Evolutionary conservation across 2,797 vertebrate species (phyloP).

Genomic region (Kryptopterus vitreolus): DNA sequence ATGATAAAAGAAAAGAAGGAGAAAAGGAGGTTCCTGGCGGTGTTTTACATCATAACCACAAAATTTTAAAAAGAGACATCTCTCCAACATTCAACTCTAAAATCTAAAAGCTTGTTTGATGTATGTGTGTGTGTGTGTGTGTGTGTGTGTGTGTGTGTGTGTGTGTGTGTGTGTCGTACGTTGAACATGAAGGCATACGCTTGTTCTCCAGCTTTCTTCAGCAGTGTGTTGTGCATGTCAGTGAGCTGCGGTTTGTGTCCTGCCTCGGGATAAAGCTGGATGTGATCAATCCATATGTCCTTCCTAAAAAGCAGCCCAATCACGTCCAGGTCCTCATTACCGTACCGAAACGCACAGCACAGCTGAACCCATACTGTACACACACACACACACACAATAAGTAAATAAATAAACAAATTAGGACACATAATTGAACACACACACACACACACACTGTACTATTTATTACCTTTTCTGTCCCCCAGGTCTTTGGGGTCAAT

Average conservation of each 20-base stretch:
- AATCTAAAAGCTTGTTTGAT: not conserved
- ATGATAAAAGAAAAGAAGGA: not conserved
- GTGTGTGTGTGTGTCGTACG: slow-evolving; percentile 61
- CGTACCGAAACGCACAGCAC: slow-evolving; percentile 89
- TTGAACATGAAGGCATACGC: slow-evolving; percentile 81
- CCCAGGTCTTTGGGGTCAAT: slow-evolving; percentile 80
- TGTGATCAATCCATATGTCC: slow-evolving; percentile 81
- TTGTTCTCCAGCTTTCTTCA: slow-evolving; percentile 84
- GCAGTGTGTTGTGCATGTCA: slow-evolving; percentile 80
- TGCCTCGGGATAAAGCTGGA: slow-evolving; percentile 78
- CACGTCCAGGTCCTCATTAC: slow-evolving; percentile 88
- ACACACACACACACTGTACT: not conserved
- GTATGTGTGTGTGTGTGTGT: not conserved
- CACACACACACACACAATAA: slow-evolving; percentile 1
- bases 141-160: slow-evolving; percentile 15
- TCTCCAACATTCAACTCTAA: not conserved
- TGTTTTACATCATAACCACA: not conserved
- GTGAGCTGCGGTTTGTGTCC: slow-evolving; percentile 71
- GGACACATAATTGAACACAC: not conserved
- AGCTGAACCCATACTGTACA: slow-evolving; percentile 83
- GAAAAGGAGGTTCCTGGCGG: not conserved
- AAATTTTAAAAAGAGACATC: not conserved
- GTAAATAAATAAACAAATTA: not conserved
- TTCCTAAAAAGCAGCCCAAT: slow-evolving; percentile 89
- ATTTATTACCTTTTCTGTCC: slow-evolving; percentile 80